These are phyloP conservation scores for Rhyacophila evoluta DNA, from an alignment of 2,888 invertebrate genomes.

Conservation along the genomic window DNA sequence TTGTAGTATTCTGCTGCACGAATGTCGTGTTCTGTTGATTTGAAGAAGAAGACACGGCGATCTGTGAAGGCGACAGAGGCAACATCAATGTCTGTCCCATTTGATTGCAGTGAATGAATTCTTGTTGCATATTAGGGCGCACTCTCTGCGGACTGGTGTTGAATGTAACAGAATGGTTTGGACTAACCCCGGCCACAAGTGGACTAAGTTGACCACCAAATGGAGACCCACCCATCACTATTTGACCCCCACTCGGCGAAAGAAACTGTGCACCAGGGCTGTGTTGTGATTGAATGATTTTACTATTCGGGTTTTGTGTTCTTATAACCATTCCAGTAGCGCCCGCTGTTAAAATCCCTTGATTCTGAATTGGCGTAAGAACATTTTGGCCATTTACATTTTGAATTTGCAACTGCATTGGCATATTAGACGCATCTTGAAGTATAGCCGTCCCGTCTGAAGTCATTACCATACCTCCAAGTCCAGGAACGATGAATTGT, in stretches of 20 bases:
- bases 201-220: constrained; percentile 85
- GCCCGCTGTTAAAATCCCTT: constrained; percentile 72
- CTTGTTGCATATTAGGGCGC: constrained; percentile 73
- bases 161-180: constrained; percentile 76
- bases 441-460: constrained; percentile 81
- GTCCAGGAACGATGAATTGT: constrained; percentile 85
- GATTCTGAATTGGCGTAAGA: constrained; percentile 78
- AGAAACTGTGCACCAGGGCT: constrained; percentile 79
- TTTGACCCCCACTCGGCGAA: constrained; percentile 80
- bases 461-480: constrained; percentile 86
- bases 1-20: constrained; percentile 88
- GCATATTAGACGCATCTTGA: constrained; percentile 77
- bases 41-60: constrained; percentile 67
- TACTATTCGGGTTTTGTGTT: constrained; percentile 79
- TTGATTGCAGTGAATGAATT: constrained; percentile 78
- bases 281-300: constrained; percentile 76
- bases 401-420: constrained; percentile 82
- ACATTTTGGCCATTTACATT: constrained; percentile 85
- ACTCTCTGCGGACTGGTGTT: constrained; percentile 70
- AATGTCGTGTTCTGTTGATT: constrained; percentile 78
- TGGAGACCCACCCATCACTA: constrained; percentile 79
- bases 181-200: constrained; percentile 79
- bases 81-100: constrained; percentile 80
- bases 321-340: constrained; percentile 86
- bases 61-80: constrained; percentile 75